Evolutionary conservation across 2,113 vertebrate genomes (phyloP), one percentile per base, ranked within the genome.

Genomic region (Regulus satrapa): DNA sequence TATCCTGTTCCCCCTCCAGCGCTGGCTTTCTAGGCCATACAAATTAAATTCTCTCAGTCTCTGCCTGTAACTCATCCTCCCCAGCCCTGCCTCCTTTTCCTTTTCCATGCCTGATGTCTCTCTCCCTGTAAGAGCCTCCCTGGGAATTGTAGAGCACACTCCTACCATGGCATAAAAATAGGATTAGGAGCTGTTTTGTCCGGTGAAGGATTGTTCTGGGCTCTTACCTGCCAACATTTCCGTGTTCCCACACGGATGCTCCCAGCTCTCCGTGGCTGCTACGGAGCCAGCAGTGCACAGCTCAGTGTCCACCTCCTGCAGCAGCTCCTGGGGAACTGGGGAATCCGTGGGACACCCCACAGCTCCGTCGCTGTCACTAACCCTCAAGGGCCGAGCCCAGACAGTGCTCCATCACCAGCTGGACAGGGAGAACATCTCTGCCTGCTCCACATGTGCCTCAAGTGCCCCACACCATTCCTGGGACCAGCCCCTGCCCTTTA

Each of bases 11-110:
- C 85, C 91, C 88, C 89, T 91, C 81, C 49, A 84, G 89, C 88
- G 63, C 68, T 81, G 85, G 40, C 91, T 89, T 95, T 96, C 95
- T 74, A 88, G 89, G 92, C 85, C 88, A 66, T 66, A 91, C 78
- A 72, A 88, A 89, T 95, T 88, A 86, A 90, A 96, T 92, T 95
- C 82, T 80, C 48, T 71, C 66, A 43, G 58, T 89, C 79, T 92
- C 85, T 93, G 85, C 62, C 85, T 32, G 23, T 69, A 95, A 71
- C 46, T 94, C 89, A 79, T 79, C 74, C 66, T 95, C 46, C 69
- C 67, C 74, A 36, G 46, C 78, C 88, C 55, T 40, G 79, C 73
- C 74, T 66, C 75, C 23, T 28, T 85, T 41, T 45, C 51, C 67
- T 68, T 64, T 76, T 54, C 61, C 4, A 4, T 52, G 41, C 38